phyloP scores from a whole-genome alignment of 2,797 vertebrate species.

The Sebastes reedi region DNA sequence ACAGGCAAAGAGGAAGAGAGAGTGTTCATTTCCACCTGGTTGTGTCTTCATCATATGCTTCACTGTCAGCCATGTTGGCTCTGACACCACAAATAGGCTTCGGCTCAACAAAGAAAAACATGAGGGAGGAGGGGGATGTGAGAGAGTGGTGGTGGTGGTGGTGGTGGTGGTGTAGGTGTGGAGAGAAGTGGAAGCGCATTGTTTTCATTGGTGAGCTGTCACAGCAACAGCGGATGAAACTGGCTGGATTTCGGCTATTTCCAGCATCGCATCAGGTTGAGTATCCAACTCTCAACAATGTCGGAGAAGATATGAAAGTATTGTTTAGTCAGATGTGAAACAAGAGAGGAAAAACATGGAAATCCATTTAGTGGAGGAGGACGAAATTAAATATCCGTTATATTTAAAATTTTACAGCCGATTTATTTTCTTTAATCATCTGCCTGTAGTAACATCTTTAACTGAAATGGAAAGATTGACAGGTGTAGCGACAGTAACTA shows the following conservation, averaged over 20 bases:
- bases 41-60: constrained; percentile 49
- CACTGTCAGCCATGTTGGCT: constrained; percentile 52
- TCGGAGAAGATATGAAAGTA: constrained; percentile 1
- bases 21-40: constrained; percentile 46
- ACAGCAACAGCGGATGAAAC: constrained; percentile 24
- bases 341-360: neutral
- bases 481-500: neutral
- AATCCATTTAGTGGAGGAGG: neutral
- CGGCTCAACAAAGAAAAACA: constrained; percentile 15
- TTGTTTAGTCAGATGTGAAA: constrained; percentile 21
- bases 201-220: constrained; percentile 47
- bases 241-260: constrained; percentile 29
- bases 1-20: constrained; percentile 13
- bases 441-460: neutral
- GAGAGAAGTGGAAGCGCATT: constrained; percentile 29
- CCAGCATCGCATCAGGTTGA: constrained; percentile 15
- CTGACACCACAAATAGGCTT: constrained; percentile 34
- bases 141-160: constrained; percentile 6
- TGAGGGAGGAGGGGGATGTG: neutral
- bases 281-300: neutral
- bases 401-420: neutral
- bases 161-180: constrained; percentile 3
- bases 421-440: neutral
- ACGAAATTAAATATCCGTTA: neutral
- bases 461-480: neutral